Percentiles rank a stretch among this genome's conserved stretches.
These are phyloP conservation scores for Cisticola juncidis DNA, from an alignment of 2,113 vertebrate genomes.

Conservation along the genomic window DNA sequence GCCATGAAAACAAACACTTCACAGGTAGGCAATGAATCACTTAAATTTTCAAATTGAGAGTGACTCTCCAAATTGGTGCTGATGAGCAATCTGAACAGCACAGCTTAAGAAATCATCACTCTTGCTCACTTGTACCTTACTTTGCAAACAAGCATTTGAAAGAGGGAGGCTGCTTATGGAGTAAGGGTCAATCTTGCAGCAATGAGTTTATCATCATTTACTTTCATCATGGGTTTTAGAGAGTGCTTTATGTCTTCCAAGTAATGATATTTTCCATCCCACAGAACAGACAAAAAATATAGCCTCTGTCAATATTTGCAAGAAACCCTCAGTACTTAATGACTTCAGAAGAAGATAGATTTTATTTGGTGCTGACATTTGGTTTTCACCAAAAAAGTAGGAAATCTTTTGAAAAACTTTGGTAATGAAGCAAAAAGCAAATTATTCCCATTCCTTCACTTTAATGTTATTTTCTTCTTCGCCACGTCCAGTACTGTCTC, in stretches of 20 bases:
- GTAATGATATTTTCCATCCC: neutral
- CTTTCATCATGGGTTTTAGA: neutral
- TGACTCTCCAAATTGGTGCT: neutral
- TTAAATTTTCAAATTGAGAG: neutral
- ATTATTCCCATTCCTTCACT: neutral
- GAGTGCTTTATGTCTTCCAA: neutral
- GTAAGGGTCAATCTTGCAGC: neutral
- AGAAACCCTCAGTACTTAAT: neutral
- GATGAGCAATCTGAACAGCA: neutral
- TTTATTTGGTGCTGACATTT: neutral
- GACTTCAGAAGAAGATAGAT: neutral
- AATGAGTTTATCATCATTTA: neutral
- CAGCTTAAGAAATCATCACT: neutral
- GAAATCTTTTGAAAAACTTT: neutral
- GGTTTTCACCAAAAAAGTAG: neutral
- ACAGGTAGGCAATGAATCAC: neutral
- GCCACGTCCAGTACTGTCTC: neutral
- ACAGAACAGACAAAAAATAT: neutral
- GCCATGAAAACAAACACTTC: neutral
- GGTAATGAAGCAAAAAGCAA: neutral
- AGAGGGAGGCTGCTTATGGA: neutral
- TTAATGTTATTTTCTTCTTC: neutral
- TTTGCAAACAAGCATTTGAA: neutral
- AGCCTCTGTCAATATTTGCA: neutral
- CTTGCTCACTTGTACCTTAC: neutral